A percentile compares a stretch with the other conserved stretches of the same genome.
phyloP scores from a whole-genome alignment of 2,113 vertebrate species.

The Thymallus thymallus region DNA sequence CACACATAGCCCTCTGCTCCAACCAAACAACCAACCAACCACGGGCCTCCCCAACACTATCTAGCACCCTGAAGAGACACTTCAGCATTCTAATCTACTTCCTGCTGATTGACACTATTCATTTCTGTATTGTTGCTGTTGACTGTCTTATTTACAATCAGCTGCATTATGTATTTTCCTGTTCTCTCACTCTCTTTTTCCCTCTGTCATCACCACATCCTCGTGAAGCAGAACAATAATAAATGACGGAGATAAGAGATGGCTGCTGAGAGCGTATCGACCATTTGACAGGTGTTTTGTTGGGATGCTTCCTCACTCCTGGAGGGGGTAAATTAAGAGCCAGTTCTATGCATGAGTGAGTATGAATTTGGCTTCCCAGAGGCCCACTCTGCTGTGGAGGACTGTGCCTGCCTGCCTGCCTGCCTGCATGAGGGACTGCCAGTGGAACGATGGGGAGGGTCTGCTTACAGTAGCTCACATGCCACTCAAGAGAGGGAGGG shows the following conservation, averaged over 20 bases:
- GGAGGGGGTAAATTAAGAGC: neutral
- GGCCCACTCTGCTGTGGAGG: neutral
- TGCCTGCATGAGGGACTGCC: neutral
- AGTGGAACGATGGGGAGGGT: neutral
- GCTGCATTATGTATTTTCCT: neutral
- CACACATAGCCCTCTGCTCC: neutral
- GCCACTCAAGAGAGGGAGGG: conserved; percentile 4
- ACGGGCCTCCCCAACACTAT: conserved; percentile 3
- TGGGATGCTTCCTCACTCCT: conserved; percentile 8
- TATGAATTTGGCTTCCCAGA: neutral
- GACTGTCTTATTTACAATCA: neutral
- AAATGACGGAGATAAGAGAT: neutral
- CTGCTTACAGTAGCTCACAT: conserved; percentile 4
- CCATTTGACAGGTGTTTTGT: conserved; percentile 15
- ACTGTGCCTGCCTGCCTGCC: neutral
- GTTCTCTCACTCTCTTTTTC: neutral
- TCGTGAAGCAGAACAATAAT: neutral
- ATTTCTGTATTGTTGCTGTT: neutral
- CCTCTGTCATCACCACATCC: neutral
- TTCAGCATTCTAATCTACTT: neutral
- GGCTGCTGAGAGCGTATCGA: neutral
- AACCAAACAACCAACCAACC: conserved; percentile 19
- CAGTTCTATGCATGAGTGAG: neutral
- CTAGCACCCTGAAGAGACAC: conserved; percentile 9
- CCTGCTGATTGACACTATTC: conserved; percentile 35